phyloP scores from a whole-genome alignment of 2,797 vertebrate genomes.

The Phrynocephalus vlangalii region DNA sequence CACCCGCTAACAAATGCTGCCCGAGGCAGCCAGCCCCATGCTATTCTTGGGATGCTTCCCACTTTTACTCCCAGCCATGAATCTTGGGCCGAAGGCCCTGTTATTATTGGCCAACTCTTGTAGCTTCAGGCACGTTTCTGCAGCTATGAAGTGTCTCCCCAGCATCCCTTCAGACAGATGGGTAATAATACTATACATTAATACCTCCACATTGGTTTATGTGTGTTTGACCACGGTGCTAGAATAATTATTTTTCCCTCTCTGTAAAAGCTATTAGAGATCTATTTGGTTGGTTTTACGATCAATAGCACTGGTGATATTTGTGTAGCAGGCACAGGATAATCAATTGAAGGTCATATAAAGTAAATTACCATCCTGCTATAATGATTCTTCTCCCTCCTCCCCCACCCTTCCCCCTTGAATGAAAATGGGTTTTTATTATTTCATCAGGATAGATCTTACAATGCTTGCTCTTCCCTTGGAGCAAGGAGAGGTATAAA shows the following conservation, averaged over 20 bases:
- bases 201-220: slow-evolving; percentile 85
- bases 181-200: slow-evolving; percentile 89
- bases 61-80: slow-evolving; percentile 77
- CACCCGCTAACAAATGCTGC: slow-evolving; percentile 51
- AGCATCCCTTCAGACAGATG: slow-evolving; percentile 79
- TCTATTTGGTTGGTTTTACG: slow-evolving; percentile 89
- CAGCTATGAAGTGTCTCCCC: slow-evolving; percentile 68
- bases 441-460: slow-evolving; percentile 84
- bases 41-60: not conserved
- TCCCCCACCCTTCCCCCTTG: slow-evolving; percentile 35
- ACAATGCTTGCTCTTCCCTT: slow-evolving; percentile 56
- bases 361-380: slow-evolving; percentile 90
- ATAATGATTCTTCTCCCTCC: slow-evolving; percentile 87
- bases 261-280: slow-evolving; percentile 89
- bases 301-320: slow-evolving; percentile 93
- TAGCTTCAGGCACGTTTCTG: slow-evolving; percentile 66
- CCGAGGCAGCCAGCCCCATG: too few species aligned
- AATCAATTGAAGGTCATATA: slow-evolving; percentile 91
- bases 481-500: slow-evolving; percentile 68
- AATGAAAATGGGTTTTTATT: slow-evolving; percentile 89
- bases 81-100: slow-evolving; percentile 76
- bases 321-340: slow-evolving; percentile 88
- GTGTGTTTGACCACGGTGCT: slow-evolving; percentile 85
- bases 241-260: slow-evolving; percentile 83
- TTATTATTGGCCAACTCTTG: slow-evolving; percentile 78